Base-by-base conservation (phyloP, 1,140 invertebrate species). In the Chionoecetes opilio region DNA sequence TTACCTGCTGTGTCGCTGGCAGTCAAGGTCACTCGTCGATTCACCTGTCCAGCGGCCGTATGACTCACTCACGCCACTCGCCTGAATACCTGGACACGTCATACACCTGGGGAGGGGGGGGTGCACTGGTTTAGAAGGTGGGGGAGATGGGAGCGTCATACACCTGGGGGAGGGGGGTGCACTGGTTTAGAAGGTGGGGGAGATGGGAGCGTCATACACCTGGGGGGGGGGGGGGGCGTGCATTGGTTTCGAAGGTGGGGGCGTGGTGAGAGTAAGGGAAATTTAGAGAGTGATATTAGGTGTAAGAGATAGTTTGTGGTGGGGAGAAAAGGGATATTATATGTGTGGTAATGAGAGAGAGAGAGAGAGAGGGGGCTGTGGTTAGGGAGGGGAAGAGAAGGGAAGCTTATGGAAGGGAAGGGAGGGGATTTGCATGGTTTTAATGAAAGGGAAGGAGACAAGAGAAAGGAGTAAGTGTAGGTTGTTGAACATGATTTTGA, bases 31-130 rank as follows among this genome's bases (percentile, higher is more conserved):
- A 63, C 21, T 14, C 41, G n/a, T n/a, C 41, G 14, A 14, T 8
- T 8, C 53, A 63, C 53, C 53, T 63, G 17, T 63, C 2, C 53
- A n/a, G 21, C 11, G 63, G 21, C 21, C 63, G 63, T 17, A 53
- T 75, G 63, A 75, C 63, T 75, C 63, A 75, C 26, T 26, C 63
- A 75, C 63, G 21, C 63, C 63, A 21, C 21, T 75, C n/a, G n/a
- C 63, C 21, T 75, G 21, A 75, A 75, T 75, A 75, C 63, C 63
- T 75, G 63, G 63, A 75, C 63, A 75, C 63, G 63, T 75, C 63
- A 75, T 75, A 21, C 26, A 75, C 63, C 63, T 75, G 21, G n/a
- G 6, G 63, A 26, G 63, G 21, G 21, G 63, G 63, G 63, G 11
- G 46, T 53, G 46, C 46, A 53, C 46, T 53, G 46, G 46, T 14